Conservation (phyloP, 2,888 invertebrate genomes). For the Drosophila crucigera region DNA sequence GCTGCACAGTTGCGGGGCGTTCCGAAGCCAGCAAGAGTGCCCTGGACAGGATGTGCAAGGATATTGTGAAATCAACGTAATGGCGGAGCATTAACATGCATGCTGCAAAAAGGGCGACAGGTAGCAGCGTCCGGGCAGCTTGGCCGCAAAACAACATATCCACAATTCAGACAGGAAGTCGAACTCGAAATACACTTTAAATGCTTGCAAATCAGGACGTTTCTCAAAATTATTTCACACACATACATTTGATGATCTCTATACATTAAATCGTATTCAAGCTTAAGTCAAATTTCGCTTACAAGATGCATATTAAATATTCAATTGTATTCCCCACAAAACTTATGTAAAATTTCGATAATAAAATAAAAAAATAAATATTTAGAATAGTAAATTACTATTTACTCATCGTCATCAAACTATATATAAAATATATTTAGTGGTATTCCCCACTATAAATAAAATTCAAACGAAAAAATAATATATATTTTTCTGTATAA, state of each 20-base stretch:
- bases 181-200: slow-evolving; percentile 27
- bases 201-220: neutral
- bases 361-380: neutral
- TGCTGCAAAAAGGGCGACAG: slow-evolving; percentile 60
- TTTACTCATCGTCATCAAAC: neutral
- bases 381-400: neutral
- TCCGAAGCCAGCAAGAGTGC: slow-evolving; percentile 47
- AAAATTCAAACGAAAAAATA: neutral
- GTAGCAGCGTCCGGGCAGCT: slow-evolving; percentile 50
- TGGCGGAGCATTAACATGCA: slow-evolving; percentile 75
- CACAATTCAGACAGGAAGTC: neutral
- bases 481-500: neutral
- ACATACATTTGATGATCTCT: no score
- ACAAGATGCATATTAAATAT: neutral
- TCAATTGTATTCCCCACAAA: neutral
- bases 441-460: neutral
- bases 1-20: slow-evolving; percentile 44
- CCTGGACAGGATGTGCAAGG: slow-evolving; percentile 75
- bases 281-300: neutral
- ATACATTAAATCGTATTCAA: neutral
- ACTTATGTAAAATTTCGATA: neutral
- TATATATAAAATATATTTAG: neutral
- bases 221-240: neutral
- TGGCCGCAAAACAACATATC: slow-evolving; percentile 54
- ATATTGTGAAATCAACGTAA: slow-evolving; percentile 81